phyloP scores from a whole-genome alignment of 2,888 invertebrate species.

The Perithous albicinctus region DNA sequence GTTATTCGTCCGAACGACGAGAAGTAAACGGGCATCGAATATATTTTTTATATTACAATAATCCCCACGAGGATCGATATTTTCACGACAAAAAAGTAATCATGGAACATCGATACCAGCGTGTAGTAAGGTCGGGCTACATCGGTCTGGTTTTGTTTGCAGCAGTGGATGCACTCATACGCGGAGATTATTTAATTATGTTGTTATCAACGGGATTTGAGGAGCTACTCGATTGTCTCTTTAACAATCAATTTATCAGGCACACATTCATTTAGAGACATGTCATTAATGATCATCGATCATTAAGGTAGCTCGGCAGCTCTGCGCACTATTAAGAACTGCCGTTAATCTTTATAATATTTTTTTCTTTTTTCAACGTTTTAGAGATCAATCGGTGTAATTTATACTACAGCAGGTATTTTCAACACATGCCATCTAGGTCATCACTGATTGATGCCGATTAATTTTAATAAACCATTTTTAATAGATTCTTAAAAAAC shows the following conservation, averaged over 20 bases:
- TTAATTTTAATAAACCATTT: not conserved
- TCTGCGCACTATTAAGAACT: not conserved
- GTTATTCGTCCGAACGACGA: not conserved
- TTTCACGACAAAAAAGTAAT: slow-evolving; percentile 35
- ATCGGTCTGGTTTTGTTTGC: slow-evolving; percentile 84
- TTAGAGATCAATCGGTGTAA: no score
- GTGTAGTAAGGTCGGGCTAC: slow-evolving; percentile 66
- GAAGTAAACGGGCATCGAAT: not conserved
- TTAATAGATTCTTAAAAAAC: no score
- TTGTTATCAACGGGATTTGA: slow-evolving; percentile 63
- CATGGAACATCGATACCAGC: slow-evolving; percentile 59
- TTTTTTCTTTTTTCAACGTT: no score
- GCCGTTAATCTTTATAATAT: no score
- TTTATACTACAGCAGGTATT: no score
- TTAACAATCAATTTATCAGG: slow-evolving; percentile 77
- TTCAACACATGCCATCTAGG: not conserved
- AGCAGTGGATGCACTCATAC: slow-evolving; percentile 81
- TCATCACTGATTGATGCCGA: not conserved
- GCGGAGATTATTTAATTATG: slow-evolving; percentile 58
- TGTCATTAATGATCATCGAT: slow-evolving; percentile 56
- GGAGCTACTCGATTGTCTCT: slow-evolving; percentile 52
- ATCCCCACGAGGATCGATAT: slow-evolving; percentile 55
- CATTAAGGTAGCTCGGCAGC: not conserved
- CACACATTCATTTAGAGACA: slow-evolving; percentile 81
- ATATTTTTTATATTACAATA: not conserved